Percentiles rank a stretch among this genome's conserved stretches.
These are phyloP conservation scores for Adelosebastes latens DNA, from an alignment of 2,797 vertebrate species.

Conservation along the genomic window DNA sequence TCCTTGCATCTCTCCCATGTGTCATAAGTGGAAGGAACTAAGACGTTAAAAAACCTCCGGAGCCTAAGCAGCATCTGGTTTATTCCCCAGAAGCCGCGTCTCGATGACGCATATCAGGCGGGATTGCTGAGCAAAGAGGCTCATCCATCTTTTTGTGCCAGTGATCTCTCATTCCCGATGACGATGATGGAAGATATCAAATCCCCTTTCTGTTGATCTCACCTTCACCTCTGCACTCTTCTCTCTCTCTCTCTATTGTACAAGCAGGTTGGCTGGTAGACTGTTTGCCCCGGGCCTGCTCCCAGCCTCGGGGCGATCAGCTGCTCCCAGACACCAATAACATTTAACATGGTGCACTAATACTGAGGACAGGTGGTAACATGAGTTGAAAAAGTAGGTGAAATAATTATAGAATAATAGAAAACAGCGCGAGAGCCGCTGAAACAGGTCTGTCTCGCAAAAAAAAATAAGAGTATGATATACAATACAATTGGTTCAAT, in stretches of 20 bases:
- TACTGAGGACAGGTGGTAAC: neutral
- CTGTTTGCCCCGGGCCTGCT: slow-evolving; percentile 40
- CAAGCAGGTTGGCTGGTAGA: slow-evolving; percentile 15
- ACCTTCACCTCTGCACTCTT: slow-evolving; percentile 56
- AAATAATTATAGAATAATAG: slow-evolving; percentile 15
- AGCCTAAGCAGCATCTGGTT: neutral
- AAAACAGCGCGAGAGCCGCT: neutral
- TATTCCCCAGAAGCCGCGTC: slow-evolving; percentile 30
- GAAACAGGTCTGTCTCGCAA: neutral
- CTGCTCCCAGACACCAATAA: slow-evolving; percentile 38
- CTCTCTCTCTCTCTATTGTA: slow-evolving; percentile 16
- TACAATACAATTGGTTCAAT: slow-evolving; percentile 54
- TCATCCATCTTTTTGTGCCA: slow-evolving; percentile 49
- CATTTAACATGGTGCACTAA: slow-evolving; percentile 25
- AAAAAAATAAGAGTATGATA: slow-evolving; percentile 40
- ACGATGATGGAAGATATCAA: slow-evolving; percentile 42
- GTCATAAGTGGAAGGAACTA: neutral
- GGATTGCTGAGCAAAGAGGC: slow-evolving; percentile 8
- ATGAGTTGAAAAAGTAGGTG: slow-evolving; percentile 2
- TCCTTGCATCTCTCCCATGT: neutral
- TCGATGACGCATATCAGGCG: slow-evolving; percentile 7
- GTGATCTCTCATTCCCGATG: slow-evolving; percentile 23
- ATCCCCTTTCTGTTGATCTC: slow-evolving; percentile 43
- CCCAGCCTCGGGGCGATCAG: slow-evolving; percentile 48
- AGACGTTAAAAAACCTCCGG: neutral